Percentiles rank a stretch among this genome's conserved stretches.
phyloP scores from a whole-genome alignment of 1,140 invertebrate species.

The Conus betulinus region DNA sequence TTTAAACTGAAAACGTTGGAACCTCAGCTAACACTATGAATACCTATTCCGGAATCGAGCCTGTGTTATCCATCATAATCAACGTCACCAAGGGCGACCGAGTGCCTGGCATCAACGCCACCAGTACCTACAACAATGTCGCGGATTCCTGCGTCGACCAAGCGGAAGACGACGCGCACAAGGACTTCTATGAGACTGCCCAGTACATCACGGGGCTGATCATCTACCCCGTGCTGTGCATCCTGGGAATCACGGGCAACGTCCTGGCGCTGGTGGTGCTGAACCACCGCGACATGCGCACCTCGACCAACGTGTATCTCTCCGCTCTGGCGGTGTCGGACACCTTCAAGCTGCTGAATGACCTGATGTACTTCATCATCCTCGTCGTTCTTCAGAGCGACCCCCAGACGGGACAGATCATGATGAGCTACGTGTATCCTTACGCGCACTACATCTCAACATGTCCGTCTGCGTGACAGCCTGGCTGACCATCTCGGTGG shows the following conservation, averaged over 20 bases:
- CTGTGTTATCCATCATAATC: conserved; percentile 1
- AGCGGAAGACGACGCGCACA: conserved; percentile 34
- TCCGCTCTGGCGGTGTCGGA: conserved; percentile 86
- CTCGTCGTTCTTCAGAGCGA: conserved; percentile 75
- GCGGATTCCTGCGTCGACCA: conserved; percentile 15
- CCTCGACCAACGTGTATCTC: conserved; percentile 86
- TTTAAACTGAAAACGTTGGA: too few species aligned
- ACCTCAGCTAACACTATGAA: neutral
- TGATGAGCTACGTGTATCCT: conserved; percentile 68
- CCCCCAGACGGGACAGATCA: conserved; percentile 55
- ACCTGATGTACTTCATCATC: conserved; percentile 82
- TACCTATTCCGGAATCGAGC: conserved; percentile 1
- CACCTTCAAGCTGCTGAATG: conserved; percentile 84
- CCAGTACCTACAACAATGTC: neutral
- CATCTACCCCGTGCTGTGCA: conserved; percentile 84
- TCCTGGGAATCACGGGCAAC: conserved; percentile 85
- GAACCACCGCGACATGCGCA: conserved; percentile 83
- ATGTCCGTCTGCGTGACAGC: conserved; percentile 80
- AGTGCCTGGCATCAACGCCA: too few species aligned
- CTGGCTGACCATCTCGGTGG: conserved; percentile 95
- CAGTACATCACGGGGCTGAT: conserved; percentile 75
- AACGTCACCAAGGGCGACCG: neutral
- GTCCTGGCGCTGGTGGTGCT: conserved; percentile 85
- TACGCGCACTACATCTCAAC: conserved; percentile 74
- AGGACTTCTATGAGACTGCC: conserved; percentile 68